Evolutionary conservation across 2,797 vertebrate genomes (phyloP).

Genomic region (Aldrovandia affinis): DNA sequence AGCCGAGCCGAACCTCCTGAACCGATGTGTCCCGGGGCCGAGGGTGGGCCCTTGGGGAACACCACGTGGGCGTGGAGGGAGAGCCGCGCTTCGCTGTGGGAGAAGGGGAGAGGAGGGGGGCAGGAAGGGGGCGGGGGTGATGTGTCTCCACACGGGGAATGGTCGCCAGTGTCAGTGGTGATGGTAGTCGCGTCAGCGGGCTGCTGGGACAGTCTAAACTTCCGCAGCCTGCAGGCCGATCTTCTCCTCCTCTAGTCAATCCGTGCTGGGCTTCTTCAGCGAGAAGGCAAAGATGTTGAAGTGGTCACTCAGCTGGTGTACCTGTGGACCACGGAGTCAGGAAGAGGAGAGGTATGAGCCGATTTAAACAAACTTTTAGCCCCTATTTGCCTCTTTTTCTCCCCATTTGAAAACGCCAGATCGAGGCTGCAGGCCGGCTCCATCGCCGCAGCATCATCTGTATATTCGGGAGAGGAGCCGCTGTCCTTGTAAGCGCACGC

Average conservation of each 20-base stretch:
- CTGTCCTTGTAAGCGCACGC: no score
- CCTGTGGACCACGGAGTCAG: conserved; percentile 64
- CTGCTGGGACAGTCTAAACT: conserved; percentile 76
- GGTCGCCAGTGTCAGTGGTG: conserved; percentile 74
- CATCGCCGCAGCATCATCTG: no score
- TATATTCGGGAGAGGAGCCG: no score
- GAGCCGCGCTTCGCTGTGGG: conserved; percentile 20
- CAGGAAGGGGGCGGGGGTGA: background rate
- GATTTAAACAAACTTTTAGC: no score
- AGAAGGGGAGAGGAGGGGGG: conserved; percentile 28
- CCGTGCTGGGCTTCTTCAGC: conserved; percentile 85
- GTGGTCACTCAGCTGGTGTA: conserved; percentile 90
- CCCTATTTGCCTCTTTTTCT: no score
- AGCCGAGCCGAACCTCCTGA: conserved; percentile 51
- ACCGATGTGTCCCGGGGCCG: conserved; percentile 33
- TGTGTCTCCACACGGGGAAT: conserved; percentile 47
- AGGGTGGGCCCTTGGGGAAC: conserved; percentile 35
- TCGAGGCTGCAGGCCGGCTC: no score
- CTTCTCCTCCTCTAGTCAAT: conserved; percentile 93
- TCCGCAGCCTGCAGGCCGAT: conserved; percentile 81
- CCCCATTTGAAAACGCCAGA: no score
- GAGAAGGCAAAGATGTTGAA: conserved; percentile 94
- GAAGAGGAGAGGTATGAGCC: background rate
- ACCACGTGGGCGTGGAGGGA: conserved; percentile 20
- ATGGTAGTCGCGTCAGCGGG: conserved; percentile 82